Evolutionary conservation across 2,113 vertebrate genomes (phyloP).

Genomic region (Thalassoma bifasciatum): DNA sequence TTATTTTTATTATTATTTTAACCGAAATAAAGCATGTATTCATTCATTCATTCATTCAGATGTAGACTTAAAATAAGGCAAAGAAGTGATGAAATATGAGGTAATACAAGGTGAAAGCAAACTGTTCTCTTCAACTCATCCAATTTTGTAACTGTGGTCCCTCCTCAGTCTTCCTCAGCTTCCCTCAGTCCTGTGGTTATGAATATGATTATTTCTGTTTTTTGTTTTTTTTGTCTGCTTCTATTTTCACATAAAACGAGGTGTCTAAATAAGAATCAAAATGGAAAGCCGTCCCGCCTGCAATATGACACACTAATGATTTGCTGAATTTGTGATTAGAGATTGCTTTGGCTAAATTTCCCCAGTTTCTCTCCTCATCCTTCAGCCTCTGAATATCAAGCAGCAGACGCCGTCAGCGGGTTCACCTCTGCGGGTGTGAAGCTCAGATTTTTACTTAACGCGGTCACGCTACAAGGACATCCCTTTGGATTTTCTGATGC

Average conservation of each 20-base stretch:
- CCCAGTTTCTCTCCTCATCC: constrained; percentile 53
- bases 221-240: too few relatives aligned
- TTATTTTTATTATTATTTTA: too few relatives aligned
- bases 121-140: neutral
- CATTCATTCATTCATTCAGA: too few relatives aligned
- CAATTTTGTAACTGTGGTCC: constrained; percentile 4
- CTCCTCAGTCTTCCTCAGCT: constrained; percentile 6
- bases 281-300: constrained; percentile 67
- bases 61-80: constrained; percentile 17
- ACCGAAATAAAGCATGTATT: too few relatives aligned
- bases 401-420: constrained; percentile 37
- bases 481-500: constrained; percentile 38
- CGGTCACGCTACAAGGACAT: constrained; percentile 39
- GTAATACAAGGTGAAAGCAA: constrained; percentile 19
- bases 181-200: constrained; percentile 13
- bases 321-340: constrained; percentile 60
- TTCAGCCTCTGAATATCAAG: constrained; percentile 62
- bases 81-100: constrained; percentile 44
- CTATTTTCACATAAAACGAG: constrained; percentile 56
- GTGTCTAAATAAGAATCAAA: constrained; percentile 60
- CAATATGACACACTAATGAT: constrained; percentile 69
- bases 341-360: constrained; percentile 63
- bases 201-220: constrained; percentile 57
- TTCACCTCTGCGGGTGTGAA: constrained; percentile 19
- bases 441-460: constrained; percentile 65